These are phyloP conservation scores for Smittia sp. DNA, from an alignment of 2,888 invertebrate species.

Conservation along the genomic window DNA sequence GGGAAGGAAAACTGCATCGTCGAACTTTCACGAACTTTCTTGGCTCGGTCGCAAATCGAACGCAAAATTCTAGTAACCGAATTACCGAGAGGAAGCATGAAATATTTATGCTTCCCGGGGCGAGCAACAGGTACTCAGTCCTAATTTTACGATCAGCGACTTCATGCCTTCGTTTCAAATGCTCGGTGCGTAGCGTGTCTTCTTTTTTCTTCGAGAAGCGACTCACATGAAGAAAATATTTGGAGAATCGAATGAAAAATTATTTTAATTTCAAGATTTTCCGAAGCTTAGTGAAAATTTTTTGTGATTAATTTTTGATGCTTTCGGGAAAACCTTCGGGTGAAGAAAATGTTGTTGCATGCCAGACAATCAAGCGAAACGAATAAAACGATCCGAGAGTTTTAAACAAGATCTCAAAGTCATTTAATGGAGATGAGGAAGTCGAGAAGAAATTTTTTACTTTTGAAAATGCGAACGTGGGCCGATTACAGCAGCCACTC, in stretches of 20 bases:
- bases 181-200: slow-evolving; percentile 23
- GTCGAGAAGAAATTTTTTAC: not conserved
- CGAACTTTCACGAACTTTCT: not conserved
- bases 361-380: too few species aligned
- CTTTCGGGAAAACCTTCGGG: too few species aligned
- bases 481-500: too few species aligned
- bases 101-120: not conserved
- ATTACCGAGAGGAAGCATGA: not conserved
- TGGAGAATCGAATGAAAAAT: too few species aligned
- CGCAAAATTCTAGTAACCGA: not conserved
- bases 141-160: slow-evolving; percentile 34
- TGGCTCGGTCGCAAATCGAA: not conserved
- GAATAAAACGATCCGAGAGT: too few species aligned
- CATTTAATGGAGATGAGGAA: too few species aligned
- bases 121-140: slow-evolving; percentile 37
- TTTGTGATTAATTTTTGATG: too few species aligned
- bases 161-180: not conserved
- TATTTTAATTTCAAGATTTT: too few species aligned
- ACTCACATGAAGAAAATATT: not conserved
- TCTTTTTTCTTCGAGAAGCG: not conserved
- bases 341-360: too few species aligned
- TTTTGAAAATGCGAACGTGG: too few species aligned
- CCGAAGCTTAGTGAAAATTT: too few species aligned
- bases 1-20: not conserved
- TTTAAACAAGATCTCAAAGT: too few species aligned